phyloP scores from a whole-genome alignment of 2,113 vertebrate genomes.

The Hippocampus abdominalis region DNA sequence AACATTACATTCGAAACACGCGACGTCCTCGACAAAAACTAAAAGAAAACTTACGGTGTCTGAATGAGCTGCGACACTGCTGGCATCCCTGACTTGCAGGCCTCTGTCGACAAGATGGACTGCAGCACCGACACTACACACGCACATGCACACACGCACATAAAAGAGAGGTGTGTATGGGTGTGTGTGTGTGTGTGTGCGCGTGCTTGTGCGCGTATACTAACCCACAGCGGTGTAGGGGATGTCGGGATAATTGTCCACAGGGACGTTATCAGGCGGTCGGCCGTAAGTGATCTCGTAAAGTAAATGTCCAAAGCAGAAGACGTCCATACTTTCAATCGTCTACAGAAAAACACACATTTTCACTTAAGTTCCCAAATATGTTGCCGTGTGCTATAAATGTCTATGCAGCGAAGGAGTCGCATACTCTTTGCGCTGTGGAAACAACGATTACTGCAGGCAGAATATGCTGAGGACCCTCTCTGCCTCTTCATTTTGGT shows the following conservation, averaged over 20 bases:
- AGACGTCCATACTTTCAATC: constrained; percentile 86
- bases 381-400: background rate
- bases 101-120: constrained; percentile 92
- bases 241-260: constrained; percentile 81
- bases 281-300: constrained; percentile 95
- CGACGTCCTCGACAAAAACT: too few relatives aligned
- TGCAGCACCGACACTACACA: constrained; percentile 87
- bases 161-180: background rate
- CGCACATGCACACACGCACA: constrained; percentile 11
- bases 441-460: too few relatives aligned
- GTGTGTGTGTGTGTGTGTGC: background rate
- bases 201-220: constrained; percentile 44
- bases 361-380: background rate
- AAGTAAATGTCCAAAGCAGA: constrained; percentile 91
- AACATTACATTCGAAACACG: too few relatives aligned
- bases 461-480: too few relatives aligned
- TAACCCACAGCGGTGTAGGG: constrained; percentile 82
- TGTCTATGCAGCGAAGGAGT: too few relatives aligned
- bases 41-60: constrained; percentile 81
- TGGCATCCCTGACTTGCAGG: constrained; percentile 91
- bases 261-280: constrained; percentile 82
- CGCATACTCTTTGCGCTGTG: too few relatives aligned
- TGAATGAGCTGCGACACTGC: constrained; percentile 84
- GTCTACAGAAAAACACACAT: constrained; percentile 66
- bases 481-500: too few relatives aligned